These are phyloP conservation scores for Carettochelys insculpta DNA, from an alignment of 2,113 vertebrate genomes.

Conservation along the genomic window DNA sequence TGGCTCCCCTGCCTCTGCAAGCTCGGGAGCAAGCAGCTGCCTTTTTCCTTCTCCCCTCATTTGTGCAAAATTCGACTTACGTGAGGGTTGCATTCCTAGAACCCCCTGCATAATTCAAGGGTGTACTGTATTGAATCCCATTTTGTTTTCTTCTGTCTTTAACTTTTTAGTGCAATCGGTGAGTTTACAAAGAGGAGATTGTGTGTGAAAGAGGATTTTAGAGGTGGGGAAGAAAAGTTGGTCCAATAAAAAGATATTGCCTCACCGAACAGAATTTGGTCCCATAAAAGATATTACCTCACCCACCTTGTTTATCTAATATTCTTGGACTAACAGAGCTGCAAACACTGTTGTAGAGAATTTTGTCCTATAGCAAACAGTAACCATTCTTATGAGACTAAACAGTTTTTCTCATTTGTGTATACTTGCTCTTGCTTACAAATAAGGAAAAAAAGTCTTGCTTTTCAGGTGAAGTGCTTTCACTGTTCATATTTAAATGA, in stretches of 20 bases:
- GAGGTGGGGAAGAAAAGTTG: background rate
- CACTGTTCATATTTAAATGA: background rate
- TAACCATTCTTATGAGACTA: background rate
- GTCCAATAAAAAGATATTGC: too few relatives aligned
- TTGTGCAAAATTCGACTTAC: too few relatives aligned
- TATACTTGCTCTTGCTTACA: background rate
- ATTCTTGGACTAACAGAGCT: background rate
- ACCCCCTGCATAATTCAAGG: too few relatives aligned
- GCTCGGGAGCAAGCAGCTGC: too few relatives aligned
- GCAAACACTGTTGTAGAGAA: background rate
- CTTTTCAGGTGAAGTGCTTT: background rate
- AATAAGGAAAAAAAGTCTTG: background rate
- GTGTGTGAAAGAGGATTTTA: too few relatives aligned
- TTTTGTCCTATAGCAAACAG: background rate
- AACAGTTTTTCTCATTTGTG: background rate
- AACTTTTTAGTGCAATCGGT: background rate
- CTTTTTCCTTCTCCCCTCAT: too few relatives aligned
- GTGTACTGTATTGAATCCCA: accelerated
- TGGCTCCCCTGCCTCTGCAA: too few relatives aligned
- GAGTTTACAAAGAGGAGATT: background rate
- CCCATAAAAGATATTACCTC: background rate
- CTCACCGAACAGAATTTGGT: background rate
- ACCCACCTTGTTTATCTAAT: background rate
- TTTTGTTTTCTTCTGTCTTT: background rate
- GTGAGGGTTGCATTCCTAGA: too few relatives aligned